phyloP scores from a whole-genome alignment of 2,888 invertebrate genomes.

The Caenorhabditis plicata region DNA sequence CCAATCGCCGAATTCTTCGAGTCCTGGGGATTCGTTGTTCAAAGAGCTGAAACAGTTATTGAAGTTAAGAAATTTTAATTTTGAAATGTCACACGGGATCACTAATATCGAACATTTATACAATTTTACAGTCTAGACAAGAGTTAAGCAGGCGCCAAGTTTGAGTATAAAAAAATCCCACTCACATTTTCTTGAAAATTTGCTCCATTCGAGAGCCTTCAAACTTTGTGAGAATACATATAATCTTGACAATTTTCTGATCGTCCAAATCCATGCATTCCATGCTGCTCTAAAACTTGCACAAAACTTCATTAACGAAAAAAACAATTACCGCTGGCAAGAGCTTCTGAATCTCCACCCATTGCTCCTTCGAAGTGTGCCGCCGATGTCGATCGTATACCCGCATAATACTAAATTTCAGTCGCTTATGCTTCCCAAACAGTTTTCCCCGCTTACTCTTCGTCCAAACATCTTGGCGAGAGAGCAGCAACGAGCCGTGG shows the following conservation, averaged over 20 bases:
- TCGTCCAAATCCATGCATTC: slow-evolving; percentile 25
- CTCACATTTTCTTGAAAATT: slow-evolving; percentile 24
- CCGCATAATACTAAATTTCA: slow-evolving; percentile 20
- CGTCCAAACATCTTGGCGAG: slow-evolving; percentile 27
- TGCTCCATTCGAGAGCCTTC: slow-evolving; percentile 16
- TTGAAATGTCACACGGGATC: too few species aligned
- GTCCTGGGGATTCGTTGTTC: background rate
- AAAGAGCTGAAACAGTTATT: too few species aligned
- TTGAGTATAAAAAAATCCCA: background rate
- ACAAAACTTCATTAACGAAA: background rate
- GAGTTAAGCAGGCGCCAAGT: background rate
- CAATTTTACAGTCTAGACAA: background rate
- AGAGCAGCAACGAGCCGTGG: slow-evolving; percentile 39
- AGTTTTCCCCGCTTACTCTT: slow-evolving; percentile 15
- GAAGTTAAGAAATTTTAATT: background rate
- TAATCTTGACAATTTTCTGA: slow-evolving; percentile 24
- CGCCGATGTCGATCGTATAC: slow-evolving; percentile 25
- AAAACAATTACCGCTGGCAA: slow-evolving; percentile 7
- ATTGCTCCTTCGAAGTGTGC: slow-evolving; percentile 17
- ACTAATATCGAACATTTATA: too few species aligned
- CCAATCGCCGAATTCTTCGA: slow-evolving; percentile 50
- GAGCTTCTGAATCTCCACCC: slow-evolving; percentile 14
- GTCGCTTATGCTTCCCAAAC: background rate
- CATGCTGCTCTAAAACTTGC: slow-evolving; percentile 7
- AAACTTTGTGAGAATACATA: slow-evolving; percentile 26